Evolutionary conservation across 2,888 invertebrate genomes (phyloP), one percentile per base, ranked within the genome.

Genomic region (Thelaira solivaga): DNA sequence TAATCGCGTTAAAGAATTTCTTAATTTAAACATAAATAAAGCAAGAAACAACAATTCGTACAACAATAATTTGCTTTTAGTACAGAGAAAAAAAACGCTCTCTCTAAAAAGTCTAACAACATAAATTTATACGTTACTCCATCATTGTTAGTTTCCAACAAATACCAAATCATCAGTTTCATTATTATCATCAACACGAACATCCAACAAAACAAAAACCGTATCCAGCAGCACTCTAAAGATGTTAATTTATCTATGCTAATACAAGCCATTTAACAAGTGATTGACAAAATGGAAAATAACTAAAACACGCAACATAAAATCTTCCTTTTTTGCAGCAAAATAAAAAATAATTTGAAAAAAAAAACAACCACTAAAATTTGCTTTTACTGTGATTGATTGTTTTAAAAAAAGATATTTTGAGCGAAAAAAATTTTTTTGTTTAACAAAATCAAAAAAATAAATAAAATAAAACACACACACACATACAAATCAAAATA

Each of bases 41-140:
- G n/a, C n/a, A n/a, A n/a, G n/a, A 43, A 67, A 55, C 53, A 29
- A 1, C 18, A 45, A 45, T 45, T 55, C 11, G 11, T 11, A 34
- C 8, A 24, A 18, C 11, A 1, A 6, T 2, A 24, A 55, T 24
- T 11, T 11, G 0, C 2, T 18, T 51, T 24, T 29, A 34, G 13
- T 22, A n/a, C n/a, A n/a, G n/a, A n/a, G n/a, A n/a, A n/a, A n/a
- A n/a, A n/a, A n/a, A n/a, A n/a, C n/a, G n/a, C n/a, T n/a, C n/a
- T n/a, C n/a, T n/a, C n/a, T n/a, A n/a, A n/a, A n/a, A n/a, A n/a
- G n/a, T n/a, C n/a, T n/a, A n/a, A n/a, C n/a, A 36, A 36, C 8
- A 43, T 36, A 65, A 73, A 53, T 74, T 69, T 51, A 22, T 49
- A 74, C 69, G 69, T 69, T 64, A 49, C 41, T 74, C 78, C 13